A percentile compares a stretch with the other conserved stretches of the same genome.
phyloP scores from a whole-genome alignment of 1,140 invertebrate species.

The Scaptomyza pallida region DNA sequence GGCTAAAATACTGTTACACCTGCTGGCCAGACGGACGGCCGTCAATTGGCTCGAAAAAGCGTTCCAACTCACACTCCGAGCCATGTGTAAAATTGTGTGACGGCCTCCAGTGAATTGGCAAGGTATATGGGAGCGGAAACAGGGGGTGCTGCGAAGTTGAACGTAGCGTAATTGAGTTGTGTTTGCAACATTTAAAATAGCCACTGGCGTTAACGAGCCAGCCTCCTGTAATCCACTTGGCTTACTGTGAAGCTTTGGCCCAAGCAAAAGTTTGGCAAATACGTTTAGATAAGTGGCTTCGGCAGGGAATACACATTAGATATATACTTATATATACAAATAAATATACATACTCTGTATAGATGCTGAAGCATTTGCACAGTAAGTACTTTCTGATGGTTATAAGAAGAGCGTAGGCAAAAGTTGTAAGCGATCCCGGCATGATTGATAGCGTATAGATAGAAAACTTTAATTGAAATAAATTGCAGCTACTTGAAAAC shows the following conservation, averaged over 20 bases:
- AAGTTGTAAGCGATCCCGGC: not conserved
- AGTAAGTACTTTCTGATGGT: not conserved
- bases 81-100: slow-evolving; percentile 45
- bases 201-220: slow-evolving; percentile 66
- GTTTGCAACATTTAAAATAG: slow-evolving; percentile 76
- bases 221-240: slow-evolving; percentile 15
- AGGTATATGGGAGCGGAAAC: not conserved
- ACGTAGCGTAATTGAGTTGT: slow-evolving; percentile 72
- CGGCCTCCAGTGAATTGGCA: slow-evolving; percentile 28
- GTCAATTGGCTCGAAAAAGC: slow-evolving; percentile 56
- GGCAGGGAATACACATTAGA: slow-evolving; percentile 1
- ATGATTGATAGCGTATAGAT: not conserved
- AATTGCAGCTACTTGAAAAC: not conserved
- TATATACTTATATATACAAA: slow-evolving; percentile 5
- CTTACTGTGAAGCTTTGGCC: slow-evolving; percentile 11
- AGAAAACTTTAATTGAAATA: not conserved
- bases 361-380: not conserved
- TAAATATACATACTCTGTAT: not conserved
- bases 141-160: not conserved
- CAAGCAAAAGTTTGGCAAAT: slow-evolving; percentile 29
- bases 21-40: slow-evolving; percentile 42
- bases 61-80: slow-evolving; percentile 32
- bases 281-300: slow-evolving; percentile 10
- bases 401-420: not conserved
- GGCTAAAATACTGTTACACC: slow-evolving; percentile 58